Evolutionary conservation across 2,888 invertebrate genomes (phyloP), one percentile per base, ranked within the genome.

Genomic region (Idaea dimidiata): DNA sequence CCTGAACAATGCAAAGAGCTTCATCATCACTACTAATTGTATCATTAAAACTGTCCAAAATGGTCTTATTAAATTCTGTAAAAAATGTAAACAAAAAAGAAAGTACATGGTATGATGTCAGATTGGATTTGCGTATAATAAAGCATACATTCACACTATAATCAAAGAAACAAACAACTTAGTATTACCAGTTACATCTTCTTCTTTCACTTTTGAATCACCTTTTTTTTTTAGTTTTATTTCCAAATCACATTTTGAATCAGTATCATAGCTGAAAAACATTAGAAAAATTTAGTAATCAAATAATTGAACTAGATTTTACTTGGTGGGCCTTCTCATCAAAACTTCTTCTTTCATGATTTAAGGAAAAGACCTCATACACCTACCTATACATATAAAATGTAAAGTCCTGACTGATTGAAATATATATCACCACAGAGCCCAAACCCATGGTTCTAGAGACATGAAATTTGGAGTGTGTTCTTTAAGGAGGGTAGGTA

Each of bases 31-130:
- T 72, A 10, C 43, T 43, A 56, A 63, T 63, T 63, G 69, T 66
- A 33, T 75, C 69, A 70, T 67, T 69, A 55, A 74, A 62, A 57
- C 82, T 78, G 65, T 87, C 83, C 63, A 85, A 75, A 68, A 81
- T 81, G 43, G 6, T 43, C 6, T 43, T 2, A 67, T 83, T 76
- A 58, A 77, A 64, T 66, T 76, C 83, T 82, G 78, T 33, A 73
- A 79, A 61, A 62, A 59, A 54, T 59, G 55, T 33, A 43, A 43
- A 43, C 5, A 24, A 32, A 32, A 8, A 8, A 32, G 10, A 8
- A 32, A 32, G 32, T 3, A 2, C 4, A 8, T 6, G 32, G 43
- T 3, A 43, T 2, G 43, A 10, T 10, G 10, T 43, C 10, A 24
- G 24, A 24, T 24, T 24, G 5, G n/a, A n/a, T n/a, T n/a, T n/a